A percentile compares a stretch with the other conserved stretches of the same genome.
Conservation (phyloP, 2,888 invertebrate species). For the Muscina levida region DNA sequence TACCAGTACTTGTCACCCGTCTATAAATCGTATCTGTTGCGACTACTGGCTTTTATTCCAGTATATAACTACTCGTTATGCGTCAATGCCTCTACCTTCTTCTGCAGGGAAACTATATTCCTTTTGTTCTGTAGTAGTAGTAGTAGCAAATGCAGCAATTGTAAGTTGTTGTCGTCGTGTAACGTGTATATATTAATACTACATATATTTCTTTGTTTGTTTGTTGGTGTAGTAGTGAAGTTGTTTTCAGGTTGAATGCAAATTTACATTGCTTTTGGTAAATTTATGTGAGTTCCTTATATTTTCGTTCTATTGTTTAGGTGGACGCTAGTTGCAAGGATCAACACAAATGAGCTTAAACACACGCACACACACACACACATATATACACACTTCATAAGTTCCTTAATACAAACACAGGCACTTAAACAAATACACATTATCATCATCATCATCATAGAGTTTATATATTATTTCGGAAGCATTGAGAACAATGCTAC, state of each 20-base stretch:
- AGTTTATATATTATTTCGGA: conserved; percentile 35
- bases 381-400: not conserved
- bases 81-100: no score
- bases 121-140: no score
- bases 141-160: no score
- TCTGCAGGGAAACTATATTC: no score
- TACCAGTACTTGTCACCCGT: no score
- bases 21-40: no score
- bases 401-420: conserved; percentile 4
- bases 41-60: no score
- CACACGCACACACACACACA: not conserved
- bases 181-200: no score
- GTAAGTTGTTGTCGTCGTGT: no score
- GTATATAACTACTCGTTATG: no score
- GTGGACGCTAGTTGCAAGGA: not conserved
- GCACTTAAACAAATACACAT: conserved; percentile 1
- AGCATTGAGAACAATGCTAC: not conserved
- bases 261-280: conserved; percentile 55
- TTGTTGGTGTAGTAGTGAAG: conserved; percentile 7
- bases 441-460: no score
- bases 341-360: not conserved
- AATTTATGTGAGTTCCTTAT: conserved; percentile 41
- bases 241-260: conserved; percentile 59
- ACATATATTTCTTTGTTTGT: not conserved
- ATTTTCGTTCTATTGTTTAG: conserved; percentile 23